A percentile compares a stretch with the other conserved stretches of the same genome.
Evolutionary conservation across 2,888 invertebrate species (phyloP).

Genomic region (Sminthurides aquaticus): DNA sequence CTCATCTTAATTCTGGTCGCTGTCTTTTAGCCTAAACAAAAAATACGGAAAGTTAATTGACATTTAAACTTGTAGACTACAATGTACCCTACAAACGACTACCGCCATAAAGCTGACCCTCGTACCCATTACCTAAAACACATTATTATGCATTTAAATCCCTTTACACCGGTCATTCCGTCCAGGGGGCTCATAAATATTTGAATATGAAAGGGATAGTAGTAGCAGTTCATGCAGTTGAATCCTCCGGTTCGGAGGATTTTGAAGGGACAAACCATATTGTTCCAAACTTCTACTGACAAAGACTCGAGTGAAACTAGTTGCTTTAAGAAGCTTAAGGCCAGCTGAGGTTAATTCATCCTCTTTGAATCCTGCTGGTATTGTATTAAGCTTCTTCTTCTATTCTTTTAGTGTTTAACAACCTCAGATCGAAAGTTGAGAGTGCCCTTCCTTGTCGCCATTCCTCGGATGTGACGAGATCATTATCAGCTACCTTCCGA

Average conservation of each 20-base stretch:
- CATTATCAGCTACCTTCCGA: neutral
- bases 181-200: neutral
- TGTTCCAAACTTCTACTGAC: too few relatives aligned
- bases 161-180: neutral
- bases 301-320: too few relatives aligned
- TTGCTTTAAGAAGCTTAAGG: too few relatives aligned
- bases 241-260: too few relatives aligned
- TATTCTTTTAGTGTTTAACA: too few relatives aligned
- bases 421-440: neutral
- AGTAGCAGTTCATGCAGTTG: too few relatives aligned
- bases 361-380: too few relatives aligned
- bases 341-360: too few relatives aligned
- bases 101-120: neutral
- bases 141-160: neutral
- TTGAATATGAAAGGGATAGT: neutral
- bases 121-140: neutral
- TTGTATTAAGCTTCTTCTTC: too few relatives aligned
- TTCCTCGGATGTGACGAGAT: neutral
- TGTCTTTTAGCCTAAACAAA: neutral
- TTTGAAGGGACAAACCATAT: too few relatives aligned
- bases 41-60: neutral
- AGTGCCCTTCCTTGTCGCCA: neutral
- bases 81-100: neutral
- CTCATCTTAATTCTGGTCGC: neutral
- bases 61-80: too few relatives aligned